These are phyloP conservation scores for Hartigia nigra DNA, from an alignment of 2,888 invertebrate species.

Conservation along the genomic window DNA sequence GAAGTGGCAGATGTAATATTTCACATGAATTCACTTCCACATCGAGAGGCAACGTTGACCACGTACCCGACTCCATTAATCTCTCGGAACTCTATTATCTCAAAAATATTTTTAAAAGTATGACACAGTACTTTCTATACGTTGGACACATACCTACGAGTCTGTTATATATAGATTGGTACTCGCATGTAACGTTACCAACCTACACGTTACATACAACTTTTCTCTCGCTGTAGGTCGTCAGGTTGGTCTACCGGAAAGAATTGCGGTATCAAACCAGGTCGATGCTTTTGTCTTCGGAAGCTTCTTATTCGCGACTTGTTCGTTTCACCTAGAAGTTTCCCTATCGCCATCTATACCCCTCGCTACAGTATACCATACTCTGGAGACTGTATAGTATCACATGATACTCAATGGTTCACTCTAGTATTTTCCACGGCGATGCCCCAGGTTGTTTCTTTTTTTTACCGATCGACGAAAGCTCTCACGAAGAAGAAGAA, in stretches of 20 bases:
- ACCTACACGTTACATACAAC: background rate
- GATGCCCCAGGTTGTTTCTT: background rate
- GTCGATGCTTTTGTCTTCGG: slow-evolving; percentile 8
- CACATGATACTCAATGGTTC: background rate
- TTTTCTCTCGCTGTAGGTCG: background rate
- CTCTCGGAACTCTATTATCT: background rate
- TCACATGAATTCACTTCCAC: background rate
- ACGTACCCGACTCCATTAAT: background rate
- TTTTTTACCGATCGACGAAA: slow-evolving; percentile 7
- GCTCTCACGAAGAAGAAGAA: background rate
- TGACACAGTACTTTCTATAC: background rate
- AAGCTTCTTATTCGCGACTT: slow-evolving; percentile 17
- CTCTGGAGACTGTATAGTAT: slow-evolving; percentile 4
- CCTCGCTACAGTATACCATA: background rate
- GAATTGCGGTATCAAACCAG: slow-evolving; percentile 17
- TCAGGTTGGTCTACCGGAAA: slow-evolving; percentile 8
- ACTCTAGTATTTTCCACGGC: background rate
- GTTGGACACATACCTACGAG: background rate
- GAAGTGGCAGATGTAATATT: background rate
- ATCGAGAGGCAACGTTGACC: background rate
- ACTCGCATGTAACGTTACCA: background rate
- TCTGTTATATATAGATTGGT: no score
- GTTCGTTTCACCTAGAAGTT: slow-evolving; percentile 6
- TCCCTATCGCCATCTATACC: background rate
- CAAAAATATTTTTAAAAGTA: background rate